Evolutionary conservation across 2,113 vertebrate genomes (phyloP).

Genomic region (Psettodes erumei): DNA sequence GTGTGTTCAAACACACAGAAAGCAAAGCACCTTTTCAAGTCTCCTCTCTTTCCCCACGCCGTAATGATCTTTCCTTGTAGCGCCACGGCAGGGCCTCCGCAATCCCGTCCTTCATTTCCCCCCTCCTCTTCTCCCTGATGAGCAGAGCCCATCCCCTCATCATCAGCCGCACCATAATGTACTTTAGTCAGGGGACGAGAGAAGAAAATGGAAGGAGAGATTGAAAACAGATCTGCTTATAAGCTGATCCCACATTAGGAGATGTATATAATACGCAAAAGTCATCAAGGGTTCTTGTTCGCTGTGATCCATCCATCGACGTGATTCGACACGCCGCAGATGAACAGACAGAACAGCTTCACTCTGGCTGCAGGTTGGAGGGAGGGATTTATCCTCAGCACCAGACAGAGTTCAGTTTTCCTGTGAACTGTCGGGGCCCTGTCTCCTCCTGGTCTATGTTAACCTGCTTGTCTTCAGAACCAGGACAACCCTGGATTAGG

Average conservation of each 20-base stretch:
- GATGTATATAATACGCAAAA: conserved; percentile 31
- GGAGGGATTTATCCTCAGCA: background rate
- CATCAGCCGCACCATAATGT: conserved; percentile 51
- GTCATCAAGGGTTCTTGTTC: conserved; percentile 48
- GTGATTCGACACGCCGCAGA: background rate
- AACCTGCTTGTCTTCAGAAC: background rate
- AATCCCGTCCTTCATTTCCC: conserved; percentile 60
- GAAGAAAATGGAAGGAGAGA: conserved; percentile 58
- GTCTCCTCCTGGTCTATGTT: background rate
- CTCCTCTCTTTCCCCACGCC: conserved; percentile 6
- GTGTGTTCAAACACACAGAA: conserved; percentile 21
- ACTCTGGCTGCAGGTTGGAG: background rate
- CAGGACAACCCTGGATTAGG: background rate
- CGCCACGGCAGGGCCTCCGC: conserved; percentile 22
- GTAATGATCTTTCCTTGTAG: conserved; percentile 56
- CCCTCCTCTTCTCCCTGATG: conserved; percentile 60
- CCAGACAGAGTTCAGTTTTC: background rate
- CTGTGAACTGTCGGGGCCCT: no score
- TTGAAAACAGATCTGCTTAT: conserved; percentile 64
- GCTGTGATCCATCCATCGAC: conserved; percentile 43
- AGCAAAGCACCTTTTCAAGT: conserved; percentile 32
- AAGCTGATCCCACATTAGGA: conserved; percentile 57
- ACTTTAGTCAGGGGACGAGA: conserved; percentile 52
- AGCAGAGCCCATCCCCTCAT: conserved; percentile 55
- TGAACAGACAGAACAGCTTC: background rate